These are phyloP conservation scores for Pachydiplax longipennis DNA, from an alignment of 2,888 invertebrate species.

Conservation along the genomic window DNA sequence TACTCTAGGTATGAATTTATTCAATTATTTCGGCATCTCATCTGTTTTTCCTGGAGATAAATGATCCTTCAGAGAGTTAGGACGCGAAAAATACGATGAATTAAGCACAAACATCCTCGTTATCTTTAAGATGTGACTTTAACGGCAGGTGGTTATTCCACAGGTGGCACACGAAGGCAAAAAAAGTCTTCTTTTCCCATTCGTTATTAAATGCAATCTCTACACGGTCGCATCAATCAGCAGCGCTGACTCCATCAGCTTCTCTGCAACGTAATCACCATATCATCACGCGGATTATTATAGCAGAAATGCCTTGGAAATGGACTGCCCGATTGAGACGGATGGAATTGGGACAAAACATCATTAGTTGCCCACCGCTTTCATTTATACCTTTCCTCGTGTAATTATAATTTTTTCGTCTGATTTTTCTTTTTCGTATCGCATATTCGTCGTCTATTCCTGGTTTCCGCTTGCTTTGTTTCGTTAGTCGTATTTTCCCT, in stretches of 20 bases:
- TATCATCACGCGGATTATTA: background rate
- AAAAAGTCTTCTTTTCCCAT: background rate
- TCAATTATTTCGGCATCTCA: background rate
- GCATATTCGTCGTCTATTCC: background rate
- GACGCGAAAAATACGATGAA: background rate
- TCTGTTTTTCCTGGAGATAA: background rate
- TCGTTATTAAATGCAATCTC: background rate
- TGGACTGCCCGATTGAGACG: background rate
- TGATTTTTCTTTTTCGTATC: background rate
- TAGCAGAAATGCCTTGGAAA: background rate
- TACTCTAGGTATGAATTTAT: too few species aligned
- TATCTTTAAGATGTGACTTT: background rate
- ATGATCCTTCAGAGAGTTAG: background rate
- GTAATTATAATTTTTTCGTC: background rate
- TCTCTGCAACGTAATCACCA: background rate
- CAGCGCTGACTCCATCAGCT: background rate
- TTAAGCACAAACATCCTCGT: background rate
- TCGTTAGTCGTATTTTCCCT: background rate
- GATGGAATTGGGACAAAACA: background rate
- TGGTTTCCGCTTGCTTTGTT: background rate
- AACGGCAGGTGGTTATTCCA: background rate
- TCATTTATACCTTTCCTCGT: background rate
- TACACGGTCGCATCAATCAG: background rate
- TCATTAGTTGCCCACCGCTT: background rate
- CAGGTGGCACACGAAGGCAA: background rate